Base-by-base conservation (phyloP, 2,113 vertebrate species). In the Stegastes partitus region DNA sequence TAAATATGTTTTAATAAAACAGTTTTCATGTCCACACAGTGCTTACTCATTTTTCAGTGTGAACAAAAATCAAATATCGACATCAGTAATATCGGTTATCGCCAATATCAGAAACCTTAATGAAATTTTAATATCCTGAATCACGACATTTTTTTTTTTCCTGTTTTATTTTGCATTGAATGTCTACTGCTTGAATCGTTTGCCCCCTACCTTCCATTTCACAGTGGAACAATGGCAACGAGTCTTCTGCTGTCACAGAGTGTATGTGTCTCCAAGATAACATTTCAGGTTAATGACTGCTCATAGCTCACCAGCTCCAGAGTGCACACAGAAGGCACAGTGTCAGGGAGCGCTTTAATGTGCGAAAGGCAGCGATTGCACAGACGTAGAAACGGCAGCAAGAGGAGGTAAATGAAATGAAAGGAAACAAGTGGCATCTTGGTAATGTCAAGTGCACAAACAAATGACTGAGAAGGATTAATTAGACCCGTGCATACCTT, bases 391-490 rank as follows among this genome's bases (percentile, higher is more conserved):
- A 34, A 47, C 19, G 56, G 63, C 28, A 16, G n/a, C 28, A 11
- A 3, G 14, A 63, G 57, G 59, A 61, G 26, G 28, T 51, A 61
- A 77, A 72, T 64, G 44, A 74, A 73, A 72, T 47, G 22, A 83
- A 79, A 58, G 77, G 49, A 66, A 87, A 82, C 77, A 84, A 85
- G 80, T 69, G 78, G 64, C 73, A 55, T 67, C 64, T 31, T 28
- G 25, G 37, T 82, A 68, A 82, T 77, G 74, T 81, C 83, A 62
- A 79, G 51, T 44, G 56, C 67, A 68, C 25, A 79, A 79, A 86
- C 77, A 78, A 68, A 47, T 50, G 64, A 85, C 74, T 73, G 86
- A 82, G 56, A 78, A 66, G 78, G 68, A 89, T 87, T 81, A 83
- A 79, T 76, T 75, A 31, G 74, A 68, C 78, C n/a, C 82, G 51